Evolutionary conservation across 2,113 vertebrate species (phyloP), one percentile per base, ranked within the genome.

Genomic region (Nanorana parkeri): DNA sequence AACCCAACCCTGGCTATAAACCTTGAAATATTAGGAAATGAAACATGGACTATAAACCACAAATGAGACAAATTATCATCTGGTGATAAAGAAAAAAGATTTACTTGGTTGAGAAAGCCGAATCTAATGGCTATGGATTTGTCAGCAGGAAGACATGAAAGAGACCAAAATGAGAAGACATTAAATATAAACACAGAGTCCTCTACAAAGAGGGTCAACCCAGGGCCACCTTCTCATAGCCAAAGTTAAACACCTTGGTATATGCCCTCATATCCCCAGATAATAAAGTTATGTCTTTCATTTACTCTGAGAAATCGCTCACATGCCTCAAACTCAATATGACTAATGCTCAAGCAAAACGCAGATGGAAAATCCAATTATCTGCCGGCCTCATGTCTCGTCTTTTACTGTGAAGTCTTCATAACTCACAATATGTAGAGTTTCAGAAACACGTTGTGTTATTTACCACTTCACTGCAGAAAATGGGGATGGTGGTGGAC

Each of bases 61-160:
- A 81, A 75, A 81, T 10, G 8, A 41, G 60, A 65, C 54, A 79
- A 79, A 68, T 58, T 58, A 68, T 68, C 36, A 47, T 58, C 26
- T 41, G 47, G 64, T 17, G 28, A 58, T 58, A 56, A 4, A 58
- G 32, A 36, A 47, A 15, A 21, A 26, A 58, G 65, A 79, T 79
- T 79, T 79, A 69, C 77, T 24, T 11, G 51, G 26, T 54, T 13
- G 19, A 17, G 23, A 28, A 20, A 26, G 24, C 20, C 28, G 21
- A 32, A 52, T 29, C 52, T 41, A 69, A 3, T 5, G 26, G n/a
- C 41, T 79, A 66, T 68, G 65, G 52, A 54, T 8, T 54, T 19
- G 16, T 56, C 64, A 78, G 23, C 23, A n/a, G 19, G 20, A 67
- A 52, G 32, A 61, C 72, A 60, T 75, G 15, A 61, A 60, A 75